A percentile compares a stretch with the other conserved stretches of the same genome.
Evolutionary conservation across 2,797 vertebrate species (phyloP).

Genomic region (Gobionotothen gibberifrons): DNA sequence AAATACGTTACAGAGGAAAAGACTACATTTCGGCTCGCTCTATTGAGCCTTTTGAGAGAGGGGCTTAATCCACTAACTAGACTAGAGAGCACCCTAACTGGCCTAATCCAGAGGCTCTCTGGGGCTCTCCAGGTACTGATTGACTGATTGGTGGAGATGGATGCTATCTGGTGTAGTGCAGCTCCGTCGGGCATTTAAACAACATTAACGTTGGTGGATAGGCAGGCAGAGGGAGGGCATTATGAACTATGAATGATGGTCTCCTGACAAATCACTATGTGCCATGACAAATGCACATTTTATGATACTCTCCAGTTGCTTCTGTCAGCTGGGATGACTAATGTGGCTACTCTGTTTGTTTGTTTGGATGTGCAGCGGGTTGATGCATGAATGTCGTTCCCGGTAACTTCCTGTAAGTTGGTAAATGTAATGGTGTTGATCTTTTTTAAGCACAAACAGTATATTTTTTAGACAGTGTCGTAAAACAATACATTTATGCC

Average conservation of each 20-base stretch:
- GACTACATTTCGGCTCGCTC: constrained; percentile 55
- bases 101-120: constrained; percentile 71
- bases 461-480: not conserved
- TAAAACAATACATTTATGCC: not conserved
- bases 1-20: constrained; percentile 56
- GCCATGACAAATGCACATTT: constrained; percentile 77
- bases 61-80: constrained; percentile 79
- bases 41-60: constrained; percentile 58
- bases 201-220: constrained; percentile 70
- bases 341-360: constrained; percentile 59
- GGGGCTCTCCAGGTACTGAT: constrained; percentile 72
- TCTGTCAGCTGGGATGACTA: constrained; percentile 66
- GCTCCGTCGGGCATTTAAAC: constrained; percentile 79
- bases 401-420: constrained; percentile 32
- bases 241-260: constrained; percentile 79
- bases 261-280: constrained; percentile 73
- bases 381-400: constrained; percentile 40
- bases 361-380: constrained; percentile 8
- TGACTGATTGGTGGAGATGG: constrained; percentile 82
- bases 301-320: constrained; percentile 70
- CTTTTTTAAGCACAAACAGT: constrained; percentile 1
- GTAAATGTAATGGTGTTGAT: constrained; percentile 18
- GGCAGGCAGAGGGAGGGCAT: constrained; percentile 64
- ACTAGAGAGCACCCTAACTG: constrained; percentile 75
- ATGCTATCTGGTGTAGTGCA: constrained; percentile 75